phyloP scores from a whole-genome alignment of 1,140 invertebrate genomes.

The Zaprionus inermis region DNA sequence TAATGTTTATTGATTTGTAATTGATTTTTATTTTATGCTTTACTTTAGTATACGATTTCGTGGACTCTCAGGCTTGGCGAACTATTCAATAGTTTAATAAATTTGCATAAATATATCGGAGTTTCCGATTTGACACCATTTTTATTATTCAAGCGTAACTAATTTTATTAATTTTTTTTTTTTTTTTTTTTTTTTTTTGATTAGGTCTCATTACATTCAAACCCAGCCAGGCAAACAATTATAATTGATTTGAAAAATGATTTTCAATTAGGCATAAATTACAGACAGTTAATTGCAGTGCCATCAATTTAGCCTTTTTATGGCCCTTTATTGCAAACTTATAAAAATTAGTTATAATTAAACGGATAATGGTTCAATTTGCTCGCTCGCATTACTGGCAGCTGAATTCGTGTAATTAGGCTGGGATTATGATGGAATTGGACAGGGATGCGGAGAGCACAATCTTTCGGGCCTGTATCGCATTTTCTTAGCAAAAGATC shows the following conservation, averaged over 20 bases:
- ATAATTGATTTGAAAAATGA: slow-evolving; percentile 8
- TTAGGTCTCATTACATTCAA: neutral
- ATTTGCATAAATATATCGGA: too few relatives aligned
- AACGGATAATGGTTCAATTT: slow-evolving; percentile 3
- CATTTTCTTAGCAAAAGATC: slow-evolving; percentile 22
- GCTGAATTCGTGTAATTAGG: neutral
- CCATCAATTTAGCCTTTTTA: slow-evolving; percentile 6
- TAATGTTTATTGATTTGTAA: neutral
- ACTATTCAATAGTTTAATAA: too few relatives aligned
- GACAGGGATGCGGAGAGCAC: neutral
- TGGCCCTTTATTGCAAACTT: neutral
- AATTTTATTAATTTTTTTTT: neutral
- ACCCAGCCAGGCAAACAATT: neutral
- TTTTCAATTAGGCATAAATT: neutral
- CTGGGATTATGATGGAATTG: neutral
- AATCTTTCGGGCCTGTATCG: too few relatives aligned
- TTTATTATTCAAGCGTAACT: neutral
- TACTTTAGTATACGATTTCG: too few relatives aligned
- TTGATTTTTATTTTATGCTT: neutral
- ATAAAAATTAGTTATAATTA: slow-evolving; percentile 5
- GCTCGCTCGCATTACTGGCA: neutral
- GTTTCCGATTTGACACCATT: too few relatives aligned
- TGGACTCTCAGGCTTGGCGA: too few relatives aligned
- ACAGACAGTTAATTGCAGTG: neutral
- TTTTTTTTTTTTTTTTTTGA: neutral